Conservation (phyloP, 2,113 vertebrate genomes). For the Gambusia holbrooki region DNA sequence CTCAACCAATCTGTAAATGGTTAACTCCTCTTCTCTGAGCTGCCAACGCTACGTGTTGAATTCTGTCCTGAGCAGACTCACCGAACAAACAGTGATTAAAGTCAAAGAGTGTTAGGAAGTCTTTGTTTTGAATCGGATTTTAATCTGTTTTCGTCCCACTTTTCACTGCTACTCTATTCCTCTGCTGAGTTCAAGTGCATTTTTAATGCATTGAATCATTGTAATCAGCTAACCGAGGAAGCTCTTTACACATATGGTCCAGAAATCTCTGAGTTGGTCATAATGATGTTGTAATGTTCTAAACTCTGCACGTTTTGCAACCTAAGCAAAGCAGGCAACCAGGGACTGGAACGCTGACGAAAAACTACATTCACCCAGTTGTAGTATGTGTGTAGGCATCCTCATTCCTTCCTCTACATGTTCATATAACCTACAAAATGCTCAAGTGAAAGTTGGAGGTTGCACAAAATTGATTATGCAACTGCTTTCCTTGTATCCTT, state of each 20-base stretch:
- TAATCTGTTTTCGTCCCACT: neutral
- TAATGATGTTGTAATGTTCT: neutral
- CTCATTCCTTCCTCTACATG: neutral
- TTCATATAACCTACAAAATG: slow-evolving; percentile 58
- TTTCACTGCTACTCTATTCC: neutral
- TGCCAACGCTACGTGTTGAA: neutral
- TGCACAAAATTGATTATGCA: slow-evolving; percentile 54
- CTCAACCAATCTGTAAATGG: slow-evolving; percentile 38
- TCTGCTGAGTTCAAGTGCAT: neutral
- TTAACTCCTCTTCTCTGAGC: slow-evolving; percentile 32
- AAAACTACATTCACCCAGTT: neutral
- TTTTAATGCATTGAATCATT: neutral
- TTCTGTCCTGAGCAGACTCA: neutral
- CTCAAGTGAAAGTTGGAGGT: slow-evolving; percentile 19
- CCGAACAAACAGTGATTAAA: neutral
- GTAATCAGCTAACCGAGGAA: neutral
- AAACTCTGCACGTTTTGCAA: neutral
- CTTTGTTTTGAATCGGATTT: neutral
- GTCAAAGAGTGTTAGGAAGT: neutral
- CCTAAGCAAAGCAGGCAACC: neutral
- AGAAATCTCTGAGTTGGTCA: slow-evolving; percentile 12
- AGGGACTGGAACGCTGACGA: neutral
- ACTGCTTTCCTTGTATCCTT: slow-evolving; percentile 14
- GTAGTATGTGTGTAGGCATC: slow-evolving; percentile 30
- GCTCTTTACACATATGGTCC: neutral